Evolutionary conservation across 2,797 vertebrate species (phyloP), one percentile per base, ranked within the genome.

Genomic region (Thamnophis elegans): DNA sequence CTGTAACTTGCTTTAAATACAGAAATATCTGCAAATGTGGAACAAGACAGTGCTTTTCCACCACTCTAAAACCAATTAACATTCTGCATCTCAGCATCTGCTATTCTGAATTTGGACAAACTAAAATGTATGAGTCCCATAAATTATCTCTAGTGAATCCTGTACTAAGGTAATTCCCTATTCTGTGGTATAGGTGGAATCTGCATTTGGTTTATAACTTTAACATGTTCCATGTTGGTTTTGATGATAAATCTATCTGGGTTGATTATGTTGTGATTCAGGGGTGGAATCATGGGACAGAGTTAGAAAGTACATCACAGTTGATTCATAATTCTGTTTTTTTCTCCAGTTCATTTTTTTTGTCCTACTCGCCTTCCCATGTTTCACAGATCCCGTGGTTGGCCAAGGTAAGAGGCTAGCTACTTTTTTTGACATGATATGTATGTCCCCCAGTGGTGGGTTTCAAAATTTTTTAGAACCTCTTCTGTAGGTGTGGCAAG

Each of bases 401-500:
- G 8, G 28, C 26, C 14, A 90, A 92, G 91, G 93, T 92, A 92
- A 92, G 93, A 60, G 47, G 1, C 55, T 59, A 7, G 4, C 20
- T 4, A 51, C 12, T 47, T 86, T 32, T 26, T 53, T 42, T 8
- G 26, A 89, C 51, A 2, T 65, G 22, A 26, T 22, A 12, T n/a
- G 36, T 32, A 1, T 89, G 26, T 42, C 20, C 18, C 25, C 3
- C n/a, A n/a, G n/a, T n/a, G n/a, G n/a, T n/a, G n/a, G n/a, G n/a
- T n/a, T n/a, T n/a, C n/a, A n/a, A n/a, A n/a, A n/a, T n/a, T n/a
- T n/a, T n/a, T n/a, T n/a, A n/a, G n/a, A n/a, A n/a, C n/a, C n/a
- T n/a, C n/a, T n/a, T n/a, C n/a, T n/a, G n/a, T n/a, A n/a, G n/a
- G n/a, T n/a, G n/a, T n/a, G n/a, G n/a, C n/a, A n/a, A n/a, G n/a